Percentiles rank a stretch among this genome's conserved stretches.
Evolutionary conservation across 2,113 vertebrate genomes (phyloP).

Genomic region (Stegostoma tigrinum): DNA sequence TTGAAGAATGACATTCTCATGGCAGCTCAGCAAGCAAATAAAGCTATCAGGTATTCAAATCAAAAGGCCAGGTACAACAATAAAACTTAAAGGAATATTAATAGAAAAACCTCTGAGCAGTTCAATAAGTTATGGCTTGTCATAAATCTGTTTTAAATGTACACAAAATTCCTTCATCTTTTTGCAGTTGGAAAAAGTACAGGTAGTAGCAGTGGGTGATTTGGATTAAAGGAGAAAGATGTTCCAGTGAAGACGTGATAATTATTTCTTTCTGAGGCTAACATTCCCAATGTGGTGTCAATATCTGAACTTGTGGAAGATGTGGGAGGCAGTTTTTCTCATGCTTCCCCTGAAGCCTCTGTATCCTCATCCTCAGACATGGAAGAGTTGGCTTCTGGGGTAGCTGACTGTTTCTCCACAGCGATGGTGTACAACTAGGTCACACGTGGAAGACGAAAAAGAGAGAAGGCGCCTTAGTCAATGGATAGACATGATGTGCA

Average conservation of each 20-base stretch:
- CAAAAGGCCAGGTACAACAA: not conserved
- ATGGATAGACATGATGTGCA: too few species aligned
- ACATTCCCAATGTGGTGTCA: not conserved
- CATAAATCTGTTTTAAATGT: not conserved
- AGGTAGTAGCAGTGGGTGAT: not conserved
- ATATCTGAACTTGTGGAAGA: too few species aligned
- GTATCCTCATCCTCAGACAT: too few species aligned
- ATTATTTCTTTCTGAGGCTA: not conserved
- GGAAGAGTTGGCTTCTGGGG: too few species aligned
- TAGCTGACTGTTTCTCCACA: too few species aligned
- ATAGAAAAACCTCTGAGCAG: not conserved
- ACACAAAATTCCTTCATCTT: not conserved
- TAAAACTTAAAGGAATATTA: not conserved
- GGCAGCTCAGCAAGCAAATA: not conserved
- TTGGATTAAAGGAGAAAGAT: not conserved
- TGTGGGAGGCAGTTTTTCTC: too few species aligned
- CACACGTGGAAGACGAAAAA: too few species aligned
- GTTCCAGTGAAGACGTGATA: not conserved
- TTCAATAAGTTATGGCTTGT: not conserved
- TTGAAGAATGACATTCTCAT: not conserved
- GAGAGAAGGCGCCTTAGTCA: too few species aligned
- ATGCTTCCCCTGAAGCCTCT: too few species aligned
- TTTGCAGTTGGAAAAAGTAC: not conserved
- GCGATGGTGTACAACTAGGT: too few species aligned
- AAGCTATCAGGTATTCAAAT: not conserved